Percentiles rank a stretch among this genome's conserved stretches.
These are phyloP conservation scores for Sminthopsis crassicaudata DNA, from an alignment of 2,113 vertebrate species.

Conservation along the genomic window DNA sequence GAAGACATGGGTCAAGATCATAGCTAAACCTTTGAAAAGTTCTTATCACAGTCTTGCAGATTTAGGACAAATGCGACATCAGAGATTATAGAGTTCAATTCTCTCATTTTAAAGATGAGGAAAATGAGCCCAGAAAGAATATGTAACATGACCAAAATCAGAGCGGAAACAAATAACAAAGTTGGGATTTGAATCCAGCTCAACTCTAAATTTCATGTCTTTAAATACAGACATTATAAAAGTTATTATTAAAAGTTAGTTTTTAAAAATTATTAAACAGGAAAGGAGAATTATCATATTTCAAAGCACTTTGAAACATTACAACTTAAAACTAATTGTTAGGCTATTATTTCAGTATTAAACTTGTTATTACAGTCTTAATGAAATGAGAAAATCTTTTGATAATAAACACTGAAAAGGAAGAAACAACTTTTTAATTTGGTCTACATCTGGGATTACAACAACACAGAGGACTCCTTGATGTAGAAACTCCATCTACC, in stretches of 20 bases:
- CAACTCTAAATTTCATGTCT: background rate
- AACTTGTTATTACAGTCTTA: background rate
- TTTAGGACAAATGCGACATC: conserved; percentile 20
- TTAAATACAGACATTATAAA: background rate
- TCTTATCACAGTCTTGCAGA: conserved; percentile 31
- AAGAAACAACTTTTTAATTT: background rate
- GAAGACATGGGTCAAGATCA: conserved; percentile 12
- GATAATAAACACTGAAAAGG: background rate
- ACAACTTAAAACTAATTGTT: background rate
- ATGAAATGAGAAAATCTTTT: background rate
- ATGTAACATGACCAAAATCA: background rate
- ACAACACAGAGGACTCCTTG: background rate
- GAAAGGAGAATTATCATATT: background rate
- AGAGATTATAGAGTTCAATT: conserved; percentile 12
- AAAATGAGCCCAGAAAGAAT: background rate
- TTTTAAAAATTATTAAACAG: conserved; percentile 9
- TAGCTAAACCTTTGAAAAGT: conserved; percentile 33
- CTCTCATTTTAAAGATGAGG: background rate
- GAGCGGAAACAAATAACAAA: background rate
- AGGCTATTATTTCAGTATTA: background rate
- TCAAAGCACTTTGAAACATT: background rate
- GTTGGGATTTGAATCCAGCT: background rate
- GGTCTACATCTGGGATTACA: background rate
- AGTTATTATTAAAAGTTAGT: background rate
- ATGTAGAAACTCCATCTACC: background rate